These are phyloP conservation scores for Scaptomyza caliginosa DNA, from an alignment of 2,888 invertebrate genomes.

Conservation along the genomic window DNA sequence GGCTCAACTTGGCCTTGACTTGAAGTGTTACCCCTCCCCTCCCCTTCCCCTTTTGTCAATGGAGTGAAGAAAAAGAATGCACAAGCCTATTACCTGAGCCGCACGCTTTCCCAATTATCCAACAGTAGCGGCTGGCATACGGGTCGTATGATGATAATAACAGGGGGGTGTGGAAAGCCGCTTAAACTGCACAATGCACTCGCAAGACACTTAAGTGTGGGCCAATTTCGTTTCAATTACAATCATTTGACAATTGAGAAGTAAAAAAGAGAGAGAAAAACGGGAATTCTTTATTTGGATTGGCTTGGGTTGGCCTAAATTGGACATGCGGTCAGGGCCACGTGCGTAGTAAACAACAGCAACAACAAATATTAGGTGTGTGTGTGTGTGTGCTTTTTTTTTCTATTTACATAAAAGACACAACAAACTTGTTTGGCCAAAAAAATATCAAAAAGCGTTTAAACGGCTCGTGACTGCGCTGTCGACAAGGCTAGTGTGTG, in stretches of 20 bases:
- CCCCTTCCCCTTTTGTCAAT: conserved; percentile 16
- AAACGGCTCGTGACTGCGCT: conserved; percentile 29
- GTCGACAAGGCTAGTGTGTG: conserved; percentile 3
- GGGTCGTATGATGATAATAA: conserved; percentile 15
- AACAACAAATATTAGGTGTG: conserved; percentile 4
- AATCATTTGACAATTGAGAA: conserved; percentile 50
- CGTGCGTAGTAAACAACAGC: conserved; percentile 18
- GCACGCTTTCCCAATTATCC: conserved; percentile 59
- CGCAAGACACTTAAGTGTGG: neutral
- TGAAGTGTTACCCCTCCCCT: conserved; percentile 43
- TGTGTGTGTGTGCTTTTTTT: too few relatives aligned
- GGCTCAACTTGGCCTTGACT: conserved; percentile 62
- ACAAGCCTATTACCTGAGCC: conserved; percentile 11
- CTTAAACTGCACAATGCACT: conserved; percentile 10
- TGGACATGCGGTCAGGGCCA: conserved; percentile 53
- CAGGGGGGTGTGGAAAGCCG: neutral
- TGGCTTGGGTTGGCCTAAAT: conserved; percentile 9
- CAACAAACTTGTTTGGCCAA: conserved; percentile 39
- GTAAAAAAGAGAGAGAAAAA: neutral
- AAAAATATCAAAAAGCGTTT: conserved; percentile 53
- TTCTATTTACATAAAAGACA: conserved; percentile 42
- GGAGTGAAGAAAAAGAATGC: conserved; percentile 15
- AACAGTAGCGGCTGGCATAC: neutral
- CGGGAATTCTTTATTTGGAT: neutral
- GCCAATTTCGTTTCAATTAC: conserved; percentile 66